Percentiles rank a stretch among this genome's conserved stretches.
phyloP scores from a whole-genome alignment of 2,888 invertebrate genomes.

The Coenonympha glycerion region DNA sequence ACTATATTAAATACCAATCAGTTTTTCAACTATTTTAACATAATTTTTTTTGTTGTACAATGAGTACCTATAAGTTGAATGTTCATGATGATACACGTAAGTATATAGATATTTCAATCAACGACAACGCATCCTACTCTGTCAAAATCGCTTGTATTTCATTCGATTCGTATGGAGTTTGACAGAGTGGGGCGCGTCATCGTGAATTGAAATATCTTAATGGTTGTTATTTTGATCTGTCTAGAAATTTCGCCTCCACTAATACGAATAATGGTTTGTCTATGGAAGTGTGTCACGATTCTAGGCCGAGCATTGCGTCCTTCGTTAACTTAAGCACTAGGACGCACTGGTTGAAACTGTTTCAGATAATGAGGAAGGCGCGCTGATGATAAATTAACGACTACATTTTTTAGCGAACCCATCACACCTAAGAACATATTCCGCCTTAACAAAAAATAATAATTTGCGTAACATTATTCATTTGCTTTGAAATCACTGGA shows the following conservation, averaged over 20 bases:
- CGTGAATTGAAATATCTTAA: no score
- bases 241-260: conserved; percentile 8
- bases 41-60: no score
- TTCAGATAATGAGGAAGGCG: conserved; percentile 24
- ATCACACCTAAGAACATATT: neutral
- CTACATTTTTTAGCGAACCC: conserved; percentile 7
- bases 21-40: no score
- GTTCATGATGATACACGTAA: no score
- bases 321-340: conserved; percentile 28
- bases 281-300: conserved; percentile 23
- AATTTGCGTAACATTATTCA: neutral
- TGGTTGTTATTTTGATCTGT: neutral
- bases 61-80: no score
- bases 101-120: no score
- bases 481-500: no score
- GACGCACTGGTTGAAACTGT: conserved; percentile 25
- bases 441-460: neutral
- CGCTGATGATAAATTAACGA: conserved; percentile 21
- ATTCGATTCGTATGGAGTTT: no score
- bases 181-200: no score
- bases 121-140: no score
- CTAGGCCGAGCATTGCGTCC: conserved; percentile 23
- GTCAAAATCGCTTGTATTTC: no score
- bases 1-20: no score
- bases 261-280: conserved; percentile 12